phyloP scores from a whole-genome alignment of 2,113 vertebrate genomes.

The Pleuronectes platessa region DNA sequence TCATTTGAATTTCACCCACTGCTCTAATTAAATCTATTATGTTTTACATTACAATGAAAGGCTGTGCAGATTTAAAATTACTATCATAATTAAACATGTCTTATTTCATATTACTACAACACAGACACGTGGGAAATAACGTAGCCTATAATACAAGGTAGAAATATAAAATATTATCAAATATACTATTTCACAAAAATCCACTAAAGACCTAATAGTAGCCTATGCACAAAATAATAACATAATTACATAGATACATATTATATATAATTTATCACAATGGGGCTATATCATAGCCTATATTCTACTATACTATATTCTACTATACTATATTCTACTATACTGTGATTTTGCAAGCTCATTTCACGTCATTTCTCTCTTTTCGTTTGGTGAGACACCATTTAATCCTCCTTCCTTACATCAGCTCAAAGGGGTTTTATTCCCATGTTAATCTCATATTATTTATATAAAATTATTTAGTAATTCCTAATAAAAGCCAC shows the following conservation, averaged over 20 bases:
- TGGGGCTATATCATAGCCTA: too few species aligned
- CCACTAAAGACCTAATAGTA: neutral
- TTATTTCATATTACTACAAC: too few species aligned
- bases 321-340: conserved; percentile 7
- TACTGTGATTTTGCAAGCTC: neutral
- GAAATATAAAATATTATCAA: neutral
- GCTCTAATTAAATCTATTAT: too few species aligned
- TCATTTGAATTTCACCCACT: too few species aligned
- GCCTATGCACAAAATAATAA: neutral
- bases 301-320: conserved; percentile 11
- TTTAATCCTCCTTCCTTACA: conserved; percentile 20
- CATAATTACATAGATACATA: neutral
- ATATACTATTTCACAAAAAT: neutral
- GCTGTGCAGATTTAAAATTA: too few species aligned
- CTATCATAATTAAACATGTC: too few species aligned
- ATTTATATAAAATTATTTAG: too few species aligned
- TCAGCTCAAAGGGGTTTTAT: conserved; percentile 1
- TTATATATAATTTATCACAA: too few species aligned
- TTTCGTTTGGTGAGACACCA: conserved; percentile 50
- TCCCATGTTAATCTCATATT: neutral
- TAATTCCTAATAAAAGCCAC: too few species aligned
- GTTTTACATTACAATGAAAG: too few species aligned
- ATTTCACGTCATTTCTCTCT: conserved; percentile 56
- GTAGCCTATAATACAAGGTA: neutral
- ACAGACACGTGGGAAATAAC: too few species aligned